Evolutionary conservation across 2,888 invertebrate species (phyloP).

Genomic region (Siphlonurus alternatus): DNA sequence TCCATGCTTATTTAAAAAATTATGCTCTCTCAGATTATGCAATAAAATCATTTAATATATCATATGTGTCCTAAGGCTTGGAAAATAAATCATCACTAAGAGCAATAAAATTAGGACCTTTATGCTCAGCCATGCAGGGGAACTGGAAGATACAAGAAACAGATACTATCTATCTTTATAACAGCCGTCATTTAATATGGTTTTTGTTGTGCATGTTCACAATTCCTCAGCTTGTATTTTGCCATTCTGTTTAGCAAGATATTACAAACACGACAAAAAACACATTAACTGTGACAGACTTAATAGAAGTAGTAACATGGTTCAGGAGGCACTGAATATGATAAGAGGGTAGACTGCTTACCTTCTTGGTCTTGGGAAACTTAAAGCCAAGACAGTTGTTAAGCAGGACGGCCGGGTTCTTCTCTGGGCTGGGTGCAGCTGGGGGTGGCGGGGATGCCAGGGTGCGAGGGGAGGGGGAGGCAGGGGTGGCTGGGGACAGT

Average conservation of each 20-base stretch:
- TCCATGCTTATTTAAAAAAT: too few relatives aligned
- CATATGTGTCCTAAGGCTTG: not conserved
- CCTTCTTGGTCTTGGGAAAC: constrained; percentile 84
- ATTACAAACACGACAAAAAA: too few relatives aligned
- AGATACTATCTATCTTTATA: too few relatives aligned
- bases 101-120: not conserved
- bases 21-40: not conserved
- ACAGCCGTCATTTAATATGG: too few relatives aligned
- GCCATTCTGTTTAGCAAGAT: too few relatives aligned
- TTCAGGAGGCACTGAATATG: not conserved
- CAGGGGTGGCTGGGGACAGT: constrained; percentile 1
- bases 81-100: not conserved
- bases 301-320: constrained; percentile 5
- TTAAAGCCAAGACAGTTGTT: constrained; percentile 48
- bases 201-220: too few relatives aligned
- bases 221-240: too few relatives aligned
- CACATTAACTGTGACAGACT: too few relatives aligned
- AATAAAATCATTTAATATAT: not conserved
- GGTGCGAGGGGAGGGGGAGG: constrained; percentile 14
- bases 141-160: too few relatives aligned
- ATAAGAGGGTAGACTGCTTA: constrained; percentile 16
- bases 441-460: constrained; percentile 34
- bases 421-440: constrained; percentile 17
- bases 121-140: not conserved
- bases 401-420: constrained; percentile 9